Evolutionary conservation across 2,113 vertebrate species (phyloP), one percentile per base, ranked within the genome.

Genomic region (Chunga burmeisteri): DNA sequence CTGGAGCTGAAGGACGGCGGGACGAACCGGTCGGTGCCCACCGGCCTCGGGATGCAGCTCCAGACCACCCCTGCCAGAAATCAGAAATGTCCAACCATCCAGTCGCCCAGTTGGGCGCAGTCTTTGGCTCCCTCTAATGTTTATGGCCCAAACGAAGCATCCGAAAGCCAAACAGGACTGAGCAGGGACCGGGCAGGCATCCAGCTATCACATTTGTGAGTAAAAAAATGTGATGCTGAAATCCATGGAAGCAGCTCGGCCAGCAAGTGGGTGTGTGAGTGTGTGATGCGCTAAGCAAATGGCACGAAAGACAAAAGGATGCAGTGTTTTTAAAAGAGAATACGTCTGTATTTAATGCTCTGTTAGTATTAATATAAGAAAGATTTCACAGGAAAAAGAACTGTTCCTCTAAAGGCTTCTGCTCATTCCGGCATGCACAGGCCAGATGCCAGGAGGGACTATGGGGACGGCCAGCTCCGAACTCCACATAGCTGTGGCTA

Each of bases 91-190:
- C 81, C 84, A 15, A 2, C 10, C 29, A 2, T 6, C 12, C 73
- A 23, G 58, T 6, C 6, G 3, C 34, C 44, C 63, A 13, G 36
- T 1, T 5, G 25, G 40, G n/a, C 9, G 2, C 34, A 81, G 92
- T 16, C 88, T 96, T 47, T 77, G 96, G 96, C 97, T 91, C 94
- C 96, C 95, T 96, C 96, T 96, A 93, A 95, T 25, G 96, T 91
- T 56, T 17, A 56, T 3, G 53, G 49, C 79, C 62, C 10, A 23
- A 47, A 67, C 3, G 44, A 34, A 75, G 58, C 81, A 70, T 1
- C 15, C 1, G 2, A 70, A 32, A 30, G 40, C 27, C 3, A 8
- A 36, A 40, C 8, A 3, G 49, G 73, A 27, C 36, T 1, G 61
- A 32, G 83, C 38, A 16, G 34, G 55, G 71, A 58, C 20, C 0